phyloP scores from a whole-genome alignment of 2,888 invertebrate genomes.

The Xylota segnis region DNA sequence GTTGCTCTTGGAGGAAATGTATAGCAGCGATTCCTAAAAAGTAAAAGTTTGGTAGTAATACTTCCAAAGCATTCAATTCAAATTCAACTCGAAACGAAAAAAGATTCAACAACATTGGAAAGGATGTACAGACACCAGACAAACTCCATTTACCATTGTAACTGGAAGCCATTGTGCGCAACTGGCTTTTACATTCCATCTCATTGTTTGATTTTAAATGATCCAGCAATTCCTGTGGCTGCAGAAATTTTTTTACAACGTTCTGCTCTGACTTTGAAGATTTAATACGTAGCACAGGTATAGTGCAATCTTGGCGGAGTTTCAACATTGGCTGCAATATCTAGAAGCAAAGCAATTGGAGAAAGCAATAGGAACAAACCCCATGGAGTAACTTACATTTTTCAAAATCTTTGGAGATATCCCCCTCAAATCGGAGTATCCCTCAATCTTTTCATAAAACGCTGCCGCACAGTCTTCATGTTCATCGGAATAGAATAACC shows the following conservation, averaged over 20 bases:
- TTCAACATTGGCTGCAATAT: slow-evolving; percentile 88
- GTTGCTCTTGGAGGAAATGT: slow-evolving; percentile 86
- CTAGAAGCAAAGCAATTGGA: slow-evolving; percentile 63
- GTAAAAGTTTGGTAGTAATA: no score
- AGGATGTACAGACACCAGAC: neutral
- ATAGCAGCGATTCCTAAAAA: slow-evolving; percentile 87
- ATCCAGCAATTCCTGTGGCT: slow-evolving; percentile 88
- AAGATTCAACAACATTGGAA: no score
- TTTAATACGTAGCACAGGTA: slow-evolving; percentile 85
- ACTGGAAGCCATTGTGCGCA: slow-evolving; percentile 87
- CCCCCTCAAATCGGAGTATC: slow-evolving; percentile 75
- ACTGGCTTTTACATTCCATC: slow-evolving; percentile 87
- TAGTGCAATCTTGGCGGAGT: slow-evolving; percentile 89
- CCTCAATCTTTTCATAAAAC: slow-evolving; percentile 84
- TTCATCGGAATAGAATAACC: slow-evolving; percentile 89
- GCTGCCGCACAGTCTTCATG: slow-evolving; percentile 85
- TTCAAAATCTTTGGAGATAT: slow-evolving; percentile 84
- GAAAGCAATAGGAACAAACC: neutral
- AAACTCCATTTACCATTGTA: slow-evolving; percentile 86
- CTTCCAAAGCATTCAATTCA: no score
- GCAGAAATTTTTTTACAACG: slow-evolving; percentile 84
- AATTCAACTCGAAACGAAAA: no score
- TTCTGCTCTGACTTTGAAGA: slow-evolving; percentile 85
- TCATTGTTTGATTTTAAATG: slow-evolving; percentile 87
- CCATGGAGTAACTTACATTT: slow-evolving; percentile 56